Percentiles rank a stretch among this genome's conserved stretches.
These are phyloP conservation scores for Myopa tessellatipennis DNA, from an alignment of 2,888 invertebrate species.

Conservation along the genomic window DNA sequence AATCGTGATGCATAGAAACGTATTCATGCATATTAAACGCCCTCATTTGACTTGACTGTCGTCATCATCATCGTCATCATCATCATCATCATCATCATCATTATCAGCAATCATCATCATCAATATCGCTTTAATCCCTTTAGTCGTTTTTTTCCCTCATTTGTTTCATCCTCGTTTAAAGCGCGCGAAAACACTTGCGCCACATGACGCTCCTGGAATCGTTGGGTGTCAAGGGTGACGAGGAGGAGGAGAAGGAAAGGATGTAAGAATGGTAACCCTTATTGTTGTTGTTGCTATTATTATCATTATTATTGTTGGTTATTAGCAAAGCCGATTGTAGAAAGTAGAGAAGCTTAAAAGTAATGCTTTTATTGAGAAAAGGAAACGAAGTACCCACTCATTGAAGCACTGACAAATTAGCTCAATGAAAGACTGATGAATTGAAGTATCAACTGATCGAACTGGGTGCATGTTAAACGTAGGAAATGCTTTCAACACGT, in stretches of 20 bases:
- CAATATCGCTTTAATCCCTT: not conserved
- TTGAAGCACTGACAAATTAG: no score
- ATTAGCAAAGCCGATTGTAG: no score
- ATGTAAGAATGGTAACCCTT: not conserved
- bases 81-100: not conserved
- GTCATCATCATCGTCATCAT: constrained; percentile 1
- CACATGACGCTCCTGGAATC: no score
- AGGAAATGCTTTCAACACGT: no score
- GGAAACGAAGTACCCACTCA: no score
- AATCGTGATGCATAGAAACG: constrained; percentile 23
- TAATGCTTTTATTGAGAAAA: no score
- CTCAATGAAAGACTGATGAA: no score
- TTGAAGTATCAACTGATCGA: no score
- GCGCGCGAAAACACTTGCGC: constrained; percentile 35
- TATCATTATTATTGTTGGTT: no score
- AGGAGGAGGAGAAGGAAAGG: not conserved
- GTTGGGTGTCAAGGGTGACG: not conserved
- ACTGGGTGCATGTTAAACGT: no score
- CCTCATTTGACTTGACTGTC: constrained; percentile 28
- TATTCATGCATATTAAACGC: constrained; percentile 39
- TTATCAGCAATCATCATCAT: not conserved
- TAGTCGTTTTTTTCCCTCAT: not conserved
- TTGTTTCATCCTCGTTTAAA: not conserved
- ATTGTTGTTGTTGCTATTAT: not conserved
- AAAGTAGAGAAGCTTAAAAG: no score